phyloP scores from a whole-genome alignment of 2,797 vertebrate species.

The Sphenopsis melanotis region DNA sequence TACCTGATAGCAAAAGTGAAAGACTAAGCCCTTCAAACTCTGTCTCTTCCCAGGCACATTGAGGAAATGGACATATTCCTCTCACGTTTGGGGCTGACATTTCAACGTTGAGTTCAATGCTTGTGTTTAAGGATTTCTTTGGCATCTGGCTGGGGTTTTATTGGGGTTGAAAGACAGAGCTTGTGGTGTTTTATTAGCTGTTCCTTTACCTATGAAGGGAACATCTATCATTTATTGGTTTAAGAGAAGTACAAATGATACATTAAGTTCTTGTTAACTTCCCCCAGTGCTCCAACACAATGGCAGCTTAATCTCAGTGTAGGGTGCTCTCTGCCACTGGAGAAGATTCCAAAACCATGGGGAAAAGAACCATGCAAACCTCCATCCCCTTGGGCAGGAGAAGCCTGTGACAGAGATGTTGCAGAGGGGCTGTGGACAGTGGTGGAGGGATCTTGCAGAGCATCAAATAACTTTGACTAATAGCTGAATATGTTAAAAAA shows the following conservation, averaged over 20 bases:
- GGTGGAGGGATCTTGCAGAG: neutral
- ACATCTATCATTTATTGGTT: neutral
- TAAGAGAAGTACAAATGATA: neutral
- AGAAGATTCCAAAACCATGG: neutral
- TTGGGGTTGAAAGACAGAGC: neutral
- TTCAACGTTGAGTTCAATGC: rapidly evolving
- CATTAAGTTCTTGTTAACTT: neutral
- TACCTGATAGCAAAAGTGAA: neutral
- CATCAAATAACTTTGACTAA: neutral
- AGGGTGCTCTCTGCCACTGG: neutral
- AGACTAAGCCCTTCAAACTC: neutral
- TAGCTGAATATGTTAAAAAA: neutral
- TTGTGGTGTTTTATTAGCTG: neutral
- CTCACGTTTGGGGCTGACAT: rapidly evolving
- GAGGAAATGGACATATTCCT: neutral
- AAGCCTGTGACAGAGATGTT: neutral
- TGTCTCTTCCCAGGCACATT: neutral
- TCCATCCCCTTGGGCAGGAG: neutral
- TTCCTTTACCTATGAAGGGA: neutral
- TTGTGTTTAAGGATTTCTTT: neutral
- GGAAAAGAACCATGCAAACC: neutral
- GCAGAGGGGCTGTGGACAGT: neutral
- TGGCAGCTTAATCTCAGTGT: rapidly evolving
- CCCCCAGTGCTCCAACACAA: neutral
- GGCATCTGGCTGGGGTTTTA: neutral